Conservation (phyloP, 2,113 vertebrate species). For the Propithecus coquereli region DNA sequence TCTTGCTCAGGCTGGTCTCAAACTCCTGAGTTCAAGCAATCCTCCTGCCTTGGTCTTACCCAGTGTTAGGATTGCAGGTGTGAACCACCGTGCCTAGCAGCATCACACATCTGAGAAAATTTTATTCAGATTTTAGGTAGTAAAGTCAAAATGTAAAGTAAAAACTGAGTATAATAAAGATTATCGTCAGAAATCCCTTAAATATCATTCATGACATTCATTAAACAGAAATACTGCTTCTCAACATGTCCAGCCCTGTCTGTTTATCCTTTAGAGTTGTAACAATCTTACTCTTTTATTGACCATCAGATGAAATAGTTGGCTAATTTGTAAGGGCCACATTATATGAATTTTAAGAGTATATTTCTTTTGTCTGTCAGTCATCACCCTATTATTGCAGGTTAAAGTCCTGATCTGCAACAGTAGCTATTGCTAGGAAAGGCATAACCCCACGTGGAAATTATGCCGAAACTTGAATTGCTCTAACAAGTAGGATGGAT, state of each 20-base stretch:
- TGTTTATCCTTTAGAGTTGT: background rate
- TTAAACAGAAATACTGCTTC: conserved; percentile 3
- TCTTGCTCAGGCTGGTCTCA: too few relatives aligned
- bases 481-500: background rate
- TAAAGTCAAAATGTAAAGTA: conserved; percentile 11
- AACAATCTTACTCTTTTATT: background rate
- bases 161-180: background rate
- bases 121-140: conserved; percentile 15
- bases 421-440: background rate
- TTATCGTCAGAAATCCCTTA: conserved; percentile 24
- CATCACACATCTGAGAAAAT: background rate
- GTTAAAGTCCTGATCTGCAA: background rate
- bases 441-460: background rate
- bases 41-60: too few relatives aligned
- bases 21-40: too few relatives aligned
- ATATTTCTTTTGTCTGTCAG: background rate
- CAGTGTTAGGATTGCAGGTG: too few relatives aligned
- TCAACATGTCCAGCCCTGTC: background rate
- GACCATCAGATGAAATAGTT: conserved; percentile 18
- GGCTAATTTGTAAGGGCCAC: background rate
- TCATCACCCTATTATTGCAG: background rate
- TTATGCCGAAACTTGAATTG: background rate
- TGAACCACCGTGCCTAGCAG: background rate
- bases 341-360: background rate
- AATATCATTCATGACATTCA: background rate